Percentiles rank a stretch among this genome's conserved stretches.
Evolutionary conservation across 1,140 invertebrate genomes (phyloP).

Genomic region (Eupristina koningsbergeri): DNA sequence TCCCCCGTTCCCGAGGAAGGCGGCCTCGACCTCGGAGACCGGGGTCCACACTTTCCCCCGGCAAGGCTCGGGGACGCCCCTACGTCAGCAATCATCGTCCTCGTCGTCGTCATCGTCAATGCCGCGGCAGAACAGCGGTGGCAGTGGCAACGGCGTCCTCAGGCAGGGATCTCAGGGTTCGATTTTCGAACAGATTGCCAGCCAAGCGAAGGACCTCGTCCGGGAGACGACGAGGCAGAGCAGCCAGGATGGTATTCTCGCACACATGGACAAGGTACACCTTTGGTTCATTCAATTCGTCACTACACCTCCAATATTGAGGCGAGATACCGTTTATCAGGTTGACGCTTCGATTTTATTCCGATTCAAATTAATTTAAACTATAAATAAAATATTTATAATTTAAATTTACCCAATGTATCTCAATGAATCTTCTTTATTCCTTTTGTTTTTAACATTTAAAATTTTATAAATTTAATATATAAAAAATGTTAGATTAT

Average conservation of each 20-base stretch:
- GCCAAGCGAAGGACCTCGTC: constrained; percentile 89
- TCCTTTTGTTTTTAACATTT: too few species aligned
- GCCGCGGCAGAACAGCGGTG: constrained; percentile 69
- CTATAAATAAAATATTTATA: too few species aligned
- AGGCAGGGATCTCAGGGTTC: constrained; percentile 87
- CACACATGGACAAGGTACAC: constrained; percentile 89
- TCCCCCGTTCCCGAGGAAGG: constrained; percentile 60
- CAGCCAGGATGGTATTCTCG: constrained; percentile 90
- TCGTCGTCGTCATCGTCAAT: too few species aligned
- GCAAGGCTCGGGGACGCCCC: not conserved
- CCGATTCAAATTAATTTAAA: too few species aligned
- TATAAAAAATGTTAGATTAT: too few species aligned
- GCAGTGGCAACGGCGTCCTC: constrained; percentile 72
- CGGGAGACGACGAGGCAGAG: constrained; percentile 88
- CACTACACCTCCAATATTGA: too few species aligned
- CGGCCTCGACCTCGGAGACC: constrained; percentile 39
- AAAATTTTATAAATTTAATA: too few species aligned
- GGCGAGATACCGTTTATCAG: too few species aligned
- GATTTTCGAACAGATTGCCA: constrained; percentile 87
- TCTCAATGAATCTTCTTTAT: too few species aligned
- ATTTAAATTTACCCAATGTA: too few species aligned
- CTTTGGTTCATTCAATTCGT: not conserved
- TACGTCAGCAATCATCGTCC: constrained; percentile 43
- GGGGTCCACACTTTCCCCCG: not conserved
- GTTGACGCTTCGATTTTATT: too few species aligned